phyloP scores from a whole-genome alignment of 2,113 vertebrate genomes.

The Triplophysa siluroides region DNA sequence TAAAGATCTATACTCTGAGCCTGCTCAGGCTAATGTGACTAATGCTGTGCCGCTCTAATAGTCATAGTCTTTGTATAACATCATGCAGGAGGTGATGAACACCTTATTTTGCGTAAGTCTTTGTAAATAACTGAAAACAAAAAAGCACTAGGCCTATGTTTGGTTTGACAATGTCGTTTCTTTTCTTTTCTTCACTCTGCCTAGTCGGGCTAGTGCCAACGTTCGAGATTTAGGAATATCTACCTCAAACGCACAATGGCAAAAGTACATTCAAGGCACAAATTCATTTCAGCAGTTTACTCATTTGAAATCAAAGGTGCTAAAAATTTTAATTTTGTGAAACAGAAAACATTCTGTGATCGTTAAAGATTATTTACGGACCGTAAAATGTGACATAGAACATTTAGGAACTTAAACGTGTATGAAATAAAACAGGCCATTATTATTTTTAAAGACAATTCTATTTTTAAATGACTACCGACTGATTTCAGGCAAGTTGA shows the following conservation, averaged over 20 bases:
- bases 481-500: not conserved
- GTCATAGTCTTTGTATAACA: constrained; percentile 33
- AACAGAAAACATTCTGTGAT: no score
- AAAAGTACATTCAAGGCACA: not conserved
- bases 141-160: not conserved
- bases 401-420: no score
- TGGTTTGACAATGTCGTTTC: not conserved
- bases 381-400: no score
- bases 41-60: constrained; percentile 40
- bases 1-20: constrained; percentile 45
- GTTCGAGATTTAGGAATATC: not conserved
- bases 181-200: not conserved
- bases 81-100: constrained; percentile 6
- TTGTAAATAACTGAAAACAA: not conserved
- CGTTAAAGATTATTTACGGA: no score
- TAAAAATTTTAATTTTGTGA: no score
- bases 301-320: no score
- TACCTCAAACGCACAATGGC: not conserved
- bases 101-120: not conserved
- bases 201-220: not conserved
- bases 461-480: not conserved
- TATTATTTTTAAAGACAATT: not conserved
- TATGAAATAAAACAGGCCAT: no score
- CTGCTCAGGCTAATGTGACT: constrained; percentile 37
- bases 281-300: not conserved